Base-by-base conservation (phyloP, 2,113 vertebrate genomes). In the Coryphaenoides rupestris region DNA sequence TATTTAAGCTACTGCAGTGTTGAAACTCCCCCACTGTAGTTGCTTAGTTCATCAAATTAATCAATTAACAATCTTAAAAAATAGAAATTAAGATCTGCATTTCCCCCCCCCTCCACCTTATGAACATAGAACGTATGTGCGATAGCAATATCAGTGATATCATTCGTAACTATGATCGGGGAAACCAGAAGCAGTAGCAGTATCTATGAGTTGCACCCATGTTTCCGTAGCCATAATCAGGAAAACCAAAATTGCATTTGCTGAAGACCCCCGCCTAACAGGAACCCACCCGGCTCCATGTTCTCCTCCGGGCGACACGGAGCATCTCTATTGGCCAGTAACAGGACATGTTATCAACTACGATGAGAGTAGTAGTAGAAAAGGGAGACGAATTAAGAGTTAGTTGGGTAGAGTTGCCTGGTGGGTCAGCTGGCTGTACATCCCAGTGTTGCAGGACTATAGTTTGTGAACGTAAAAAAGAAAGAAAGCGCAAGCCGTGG, bases 291-390 rank as follows among this genome's bases (percentile, higher is more conserved):
- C 24, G n/a, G 24, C 19, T 53, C 33, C 16, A 21, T 24, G 19
- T 56, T 46, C 17, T 2, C 5, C 16, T 46, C 19, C 9, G 21
- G 56, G 22, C 7, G 50, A 47, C 50, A 45, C 13, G 16, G 5
- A 15, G 33, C 28, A 70, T 76, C 71, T 78, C 74, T 63, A 21
- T 46, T 16, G 75, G 73, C 75, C 74, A 81, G 81, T 80, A 80
- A 80, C 84, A 60, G 7, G 5, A 63, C 23, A 52, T 13, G 21
- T 26, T 33, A n/a, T 60, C 26, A 9, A 40, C 15, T 24, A 5
- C n/a, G 23, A 47, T 1, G 19, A 62, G 47, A 50, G 58, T 7
- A 14, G 52, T 4, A 24, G 16, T 56, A 49, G 40, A 61, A 49
- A 22, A 21, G 50, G 23, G 13, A 24, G 50, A 55, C 22, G 16